phyloP scores from a whole-genome alignment of 2,113 vertebrate genomes.

The Salvelinus fontinalis region DNA sequence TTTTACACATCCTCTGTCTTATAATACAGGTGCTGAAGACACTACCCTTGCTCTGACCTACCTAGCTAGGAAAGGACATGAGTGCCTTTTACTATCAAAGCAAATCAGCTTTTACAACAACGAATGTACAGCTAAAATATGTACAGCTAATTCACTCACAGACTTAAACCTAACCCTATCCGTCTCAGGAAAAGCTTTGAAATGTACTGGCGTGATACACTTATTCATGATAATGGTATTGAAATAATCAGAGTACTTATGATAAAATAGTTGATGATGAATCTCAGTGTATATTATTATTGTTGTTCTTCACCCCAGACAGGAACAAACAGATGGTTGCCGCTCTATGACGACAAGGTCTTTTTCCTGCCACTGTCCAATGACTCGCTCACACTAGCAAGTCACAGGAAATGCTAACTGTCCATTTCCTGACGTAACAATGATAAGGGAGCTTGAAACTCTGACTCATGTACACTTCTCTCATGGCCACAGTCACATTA shows the following conservation, averaged over 20 bases:
- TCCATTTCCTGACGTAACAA: conserved; percentile 37
- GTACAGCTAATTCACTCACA: no score
- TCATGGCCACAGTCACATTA: not conserved
- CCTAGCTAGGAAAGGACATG: no score
- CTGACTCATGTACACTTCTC: conserved; percentile 21
- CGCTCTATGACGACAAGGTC: not conserved
- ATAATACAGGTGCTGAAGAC: no score
- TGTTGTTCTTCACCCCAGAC: not conserved
- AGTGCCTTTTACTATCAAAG: no score
- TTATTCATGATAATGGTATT: no score
- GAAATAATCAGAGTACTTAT: not conserved
- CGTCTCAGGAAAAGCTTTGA: no score
- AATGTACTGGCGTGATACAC: no score
- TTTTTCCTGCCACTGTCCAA: not conserved
- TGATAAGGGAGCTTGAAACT: conserved; percentile 8
- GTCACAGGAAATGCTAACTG: conserved; percentile 42
- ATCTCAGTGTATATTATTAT: not conserved
- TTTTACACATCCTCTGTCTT: no score
- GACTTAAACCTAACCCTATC: no score
- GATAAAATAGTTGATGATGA: not conserved
- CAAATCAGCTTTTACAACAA: no score
- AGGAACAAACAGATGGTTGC: not conserved
- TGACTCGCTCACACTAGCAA: conserved; percentile 34
- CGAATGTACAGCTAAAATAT: no score
- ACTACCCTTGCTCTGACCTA: no score